Evolutionary conservation across 1,140 invertebrate species (phyloP), one percentile per base, ranked within the genome.

Genomic region (Neodiprion lecontei): DNA sequence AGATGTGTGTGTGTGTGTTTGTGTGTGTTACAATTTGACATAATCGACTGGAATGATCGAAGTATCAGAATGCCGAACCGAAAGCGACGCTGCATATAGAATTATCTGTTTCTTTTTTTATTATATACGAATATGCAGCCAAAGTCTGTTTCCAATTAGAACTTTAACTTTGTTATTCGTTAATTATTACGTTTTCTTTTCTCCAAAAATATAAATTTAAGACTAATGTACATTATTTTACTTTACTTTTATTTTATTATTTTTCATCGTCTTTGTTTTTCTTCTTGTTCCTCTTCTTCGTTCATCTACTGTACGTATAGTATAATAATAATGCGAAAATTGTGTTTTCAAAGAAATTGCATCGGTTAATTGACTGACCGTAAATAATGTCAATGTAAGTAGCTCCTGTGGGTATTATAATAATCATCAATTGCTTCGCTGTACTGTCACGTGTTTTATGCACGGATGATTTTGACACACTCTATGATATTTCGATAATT

Each of bases 201-300:
- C 80, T 85, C 86, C 85, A 87, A 87, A 87, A 87, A 86, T 87
- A 86, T 85, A 86, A 86, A 85, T 87, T 86, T 82, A 80, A 81
- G 65, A 76, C 69, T 81, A 80, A 82, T 85, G 76, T 82, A 85
- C 81, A 83, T 76, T 84, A 82, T 69, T 69, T 28, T 69, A 12
- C 9, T 14, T 65, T 65, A 65, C 12, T 14, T 65, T 14, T 65
- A 65, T 65, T 21, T 14, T 65, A 65, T 65, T 14, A 65, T 14
- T 48, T 70, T 48, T 48, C 47, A 53, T 72, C 28, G 11, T 66
- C 65, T 61, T 21, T 14, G 65, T 28, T 23, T 72, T 72, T 61
- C 48, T 23, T 72, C 23, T 48, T 10, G 40, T 50, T 50, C 65
- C 40, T 23, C 48, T 72, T n/a, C 28, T 70, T 50, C n/a, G 14